phyloP scores from a whole-genome alignment of 2,113 vertebrate genomes.

The Isichthys henryi region DNA sequence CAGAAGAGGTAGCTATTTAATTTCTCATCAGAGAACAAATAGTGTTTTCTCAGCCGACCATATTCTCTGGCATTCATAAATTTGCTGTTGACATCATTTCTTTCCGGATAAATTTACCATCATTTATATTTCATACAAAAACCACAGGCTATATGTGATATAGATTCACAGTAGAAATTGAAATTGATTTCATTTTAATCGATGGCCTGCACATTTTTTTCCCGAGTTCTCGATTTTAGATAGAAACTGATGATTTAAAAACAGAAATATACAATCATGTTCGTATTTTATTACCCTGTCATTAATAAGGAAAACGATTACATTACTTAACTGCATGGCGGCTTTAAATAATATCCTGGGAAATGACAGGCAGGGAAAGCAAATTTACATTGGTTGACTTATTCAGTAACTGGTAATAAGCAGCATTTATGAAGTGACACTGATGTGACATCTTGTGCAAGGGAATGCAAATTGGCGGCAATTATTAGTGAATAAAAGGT shows the following conservation, averaged over 20 bases:
- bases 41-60: neutral
- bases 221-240: neutral
- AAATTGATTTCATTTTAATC: neutral
- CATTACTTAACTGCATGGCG: neutral
- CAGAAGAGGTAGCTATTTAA: neutral
- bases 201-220: neutral
- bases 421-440: neutral
- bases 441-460: neutral
- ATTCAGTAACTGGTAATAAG: neutral
- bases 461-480: neutral
- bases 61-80: neutral
- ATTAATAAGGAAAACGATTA: neutral
- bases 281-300: neutral
- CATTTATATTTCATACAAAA: neutral
- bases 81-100: neutral
- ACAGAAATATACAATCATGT: neutral
- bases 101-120: neutral
- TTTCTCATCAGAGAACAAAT: neutral
- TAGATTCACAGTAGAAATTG: neutral
- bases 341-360: neutral
- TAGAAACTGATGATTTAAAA: neutral
- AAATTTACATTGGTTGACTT: neutral
- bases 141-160: neutral
- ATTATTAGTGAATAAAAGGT: neutral
- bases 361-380: neutral